Conservation (phyloP, 1,140 invertebrate genomes). For the Hylaeus anthracinus region DNA sequence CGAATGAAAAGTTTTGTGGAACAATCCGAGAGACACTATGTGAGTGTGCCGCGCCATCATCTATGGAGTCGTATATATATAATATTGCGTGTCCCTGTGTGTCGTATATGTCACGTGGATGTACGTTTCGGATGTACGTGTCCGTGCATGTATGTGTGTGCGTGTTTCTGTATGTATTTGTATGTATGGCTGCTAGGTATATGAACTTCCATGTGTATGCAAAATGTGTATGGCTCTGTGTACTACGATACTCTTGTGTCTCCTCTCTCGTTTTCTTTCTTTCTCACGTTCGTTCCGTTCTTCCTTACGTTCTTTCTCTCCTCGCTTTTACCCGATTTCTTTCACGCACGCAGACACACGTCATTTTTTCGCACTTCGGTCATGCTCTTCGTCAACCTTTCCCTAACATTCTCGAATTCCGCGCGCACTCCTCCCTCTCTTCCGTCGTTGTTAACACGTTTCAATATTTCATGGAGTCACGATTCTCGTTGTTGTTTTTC, state of each 20-base stretch:
- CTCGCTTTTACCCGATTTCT: slow-evolving; percentile 21
- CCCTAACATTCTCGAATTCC: slow-evolving; percentile 39
- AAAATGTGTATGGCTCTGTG: slow-evolving; percentile 48
- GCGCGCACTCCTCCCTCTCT: slow-evolving; percentile 20
- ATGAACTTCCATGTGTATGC: slow-evolving; percentile 38
- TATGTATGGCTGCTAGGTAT: slow-evolving; percentile 25
- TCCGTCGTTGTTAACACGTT: not conserved
- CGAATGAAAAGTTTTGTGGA: slow-evolving; percentile 82
- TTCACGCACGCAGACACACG: slow-evolving; percentile 32
- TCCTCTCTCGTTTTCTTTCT: slow-evolving; percentile 61
- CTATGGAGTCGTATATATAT: slow-evolving; percentile 82
- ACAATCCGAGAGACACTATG: slow-evolving; percentile 82
- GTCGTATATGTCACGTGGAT: slow-evolving; percentile 55
- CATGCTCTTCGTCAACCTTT: slow-evolving; percentile 30
- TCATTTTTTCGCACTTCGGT: slow-evolving; percentile 31
- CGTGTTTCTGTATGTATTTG: slow-evolving; percentile 43
- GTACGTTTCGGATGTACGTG: slow-evolving; percentile 55
- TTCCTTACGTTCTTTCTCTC: slow-evolving; percentile 37
- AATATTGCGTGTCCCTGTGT: slow-evolving; percentile 78
- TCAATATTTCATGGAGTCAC: not conserved
- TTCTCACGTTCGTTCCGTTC: slow-evolving; percentile 51
- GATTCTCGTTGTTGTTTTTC: too few relatives aligned
- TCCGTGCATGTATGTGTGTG: slow-evolving; percentile 51
- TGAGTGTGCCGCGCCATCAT: slow-evolving; percentile 82
- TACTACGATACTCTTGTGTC: slow-evolving; percentile 78